Evolutionary conservation across 2,888 invertebrate species (phyloP).

Genomic region (Invenusta paracnida): DNA sequence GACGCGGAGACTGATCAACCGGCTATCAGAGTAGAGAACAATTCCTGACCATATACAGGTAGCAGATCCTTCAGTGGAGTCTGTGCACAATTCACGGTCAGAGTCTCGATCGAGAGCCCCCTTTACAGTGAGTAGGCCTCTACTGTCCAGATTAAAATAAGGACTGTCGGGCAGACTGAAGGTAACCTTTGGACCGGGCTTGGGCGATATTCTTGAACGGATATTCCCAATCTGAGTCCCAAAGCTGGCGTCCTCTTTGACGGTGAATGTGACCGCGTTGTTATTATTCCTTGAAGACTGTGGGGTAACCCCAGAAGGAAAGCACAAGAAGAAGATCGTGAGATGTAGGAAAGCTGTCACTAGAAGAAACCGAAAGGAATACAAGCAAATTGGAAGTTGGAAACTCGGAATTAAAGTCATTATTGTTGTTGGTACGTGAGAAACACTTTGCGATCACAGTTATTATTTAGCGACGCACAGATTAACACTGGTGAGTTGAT

Average conservation of each 20-base stretch:
- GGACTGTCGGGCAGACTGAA: not conserved
- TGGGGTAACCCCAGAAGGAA: too few species aligned
- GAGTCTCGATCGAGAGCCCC: slow-evolving; percentile 24
- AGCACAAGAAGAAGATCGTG: too few species aligned
- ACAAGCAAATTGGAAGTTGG: too few species aligned
- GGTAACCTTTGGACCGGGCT: not conserved
- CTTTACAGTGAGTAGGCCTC: not conserved
- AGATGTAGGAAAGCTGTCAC: too few species aligned
- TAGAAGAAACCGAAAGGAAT: too few species aligned
- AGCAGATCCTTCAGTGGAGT: not conserved
- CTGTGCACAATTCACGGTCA: slow-evolving; percentile 24
- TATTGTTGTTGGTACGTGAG: too few species aligned
- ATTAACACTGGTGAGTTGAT: too few species aligned
- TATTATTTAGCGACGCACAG: too few species aligned
- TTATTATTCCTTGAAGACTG: too few species aligned
- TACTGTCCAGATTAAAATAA: not conserved
- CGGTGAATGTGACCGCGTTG: not conserved
- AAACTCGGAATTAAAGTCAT: too few species aligned
- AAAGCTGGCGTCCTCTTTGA: not conserved
- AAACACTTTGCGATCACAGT: too few species aligned
- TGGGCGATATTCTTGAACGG: not conserved
- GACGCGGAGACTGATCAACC: slow-evolving; percentile 20
- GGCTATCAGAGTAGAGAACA: not conserved
- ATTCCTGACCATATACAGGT: not conserved
- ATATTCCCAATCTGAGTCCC: not conserved